Percentiles rank a stretch among this genome's conserved stretches.
Evolutionary conservation across 2,888 invertebrate genomes (phyloP).

Genomic region (Melanchra persicariae): DNA sequence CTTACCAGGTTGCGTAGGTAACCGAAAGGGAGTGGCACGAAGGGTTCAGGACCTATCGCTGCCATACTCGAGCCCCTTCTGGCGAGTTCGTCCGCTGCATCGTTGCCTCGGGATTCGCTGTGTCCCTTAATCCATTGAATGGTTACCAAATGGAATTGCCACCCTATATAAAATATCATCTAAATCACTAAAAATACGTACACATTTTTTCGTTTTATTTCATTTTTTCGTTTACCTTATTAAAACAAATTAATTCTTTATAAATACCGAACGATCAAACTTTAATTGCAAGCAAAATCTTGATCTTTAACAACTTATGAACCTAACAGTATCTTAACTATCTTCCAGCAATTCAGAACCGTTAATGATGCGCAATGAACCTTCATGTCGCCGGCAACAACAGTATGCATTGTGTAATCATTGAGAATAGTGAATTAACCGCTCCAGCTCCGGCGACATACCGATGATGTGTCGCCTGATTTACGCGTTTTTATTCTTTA

Average conservation of each 20-base stretch:
- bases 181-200: too few relatives aligned
- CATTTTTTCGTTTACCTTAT: not conserved
- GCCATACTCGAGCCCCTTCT: too few relatives aligned
- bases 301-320: not conserved
- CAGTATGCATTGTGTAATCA: not conserved
- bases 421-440: constrained; percentile 15
- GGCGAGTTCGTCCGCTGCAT: too few relatives aligned
- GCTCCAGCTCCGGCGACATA: too few relatives aligned
- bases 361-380: constrained; percentile 1
- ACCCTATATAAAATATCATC: not conserved
- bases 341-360: not conserved
- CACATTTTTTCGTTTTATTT: not conserved
- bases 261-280: not conserved
- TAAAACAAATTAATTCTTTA: not conserved
- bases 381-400: not conserved
- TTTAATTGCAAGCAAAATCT: not conserved
- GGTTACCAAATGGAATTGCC: too few relatives aligned
- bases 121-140: too few relatives aligned
- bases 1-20: too few relatives aligned
- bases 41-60: too few relatives aligned
- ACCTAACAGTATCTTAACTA: not conserved
- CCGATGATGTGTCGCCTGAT: too few relatives aligned
- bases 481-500: too few relatives aligned
- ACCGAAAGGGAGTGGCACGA: too few relatives aligned
- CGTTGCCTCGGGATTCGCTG: too few relatives aligned